Percentiles rank a stretch among this genome's conserved stretches.
Conservation (phyloP, 2,797 vertebrate species). For the Chloroceryle amazona region DNA sequence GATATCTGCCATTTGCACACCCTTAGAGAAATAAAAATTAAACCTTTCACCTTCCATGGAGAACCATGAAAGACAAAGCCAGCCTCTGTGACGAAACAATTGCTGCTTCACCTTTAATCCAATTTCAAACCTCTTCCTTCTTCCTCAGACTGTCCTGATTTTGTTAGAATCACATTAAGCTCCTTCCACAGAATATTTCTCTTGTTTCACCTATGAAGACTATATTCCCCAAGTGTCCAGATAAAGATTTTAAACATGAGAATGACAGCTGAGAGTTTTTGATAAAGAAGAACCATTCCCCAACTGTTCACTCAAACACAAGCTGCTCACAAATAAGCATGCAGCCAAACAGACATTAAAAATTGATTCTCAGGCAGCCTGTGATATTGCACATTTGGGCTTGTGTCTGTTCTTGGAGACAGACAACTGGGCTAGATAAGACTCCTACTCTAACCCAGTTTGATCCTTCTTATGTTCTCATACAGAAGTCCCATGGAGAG, state of each 20-base stretch:
- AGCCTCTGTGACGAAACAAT: not conserved
- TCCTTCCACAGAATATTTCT: not conserved
- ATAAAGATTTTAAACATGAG: not conserved
- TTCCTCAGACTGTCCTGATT: not conserved
- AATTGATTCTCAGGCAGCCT: not conserved
- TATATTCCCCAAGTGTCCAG: not conserved
- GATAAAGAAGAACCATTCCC: not conserved
- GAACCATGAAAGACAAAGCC: not conserved
- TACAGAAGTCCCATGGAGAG: not conserved
- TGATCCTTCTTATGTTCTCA: not conserved
- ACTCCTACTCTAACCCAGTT: not conserved
- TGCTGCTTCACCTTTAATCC: not conserved
- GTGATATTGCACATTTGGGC: not conserved
- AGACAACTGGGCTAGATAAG: not conserved
- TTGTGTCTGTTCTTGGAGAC: not conserved
- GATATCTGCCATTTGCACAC: not conserved
- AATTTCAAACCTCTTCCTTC: not conserved
- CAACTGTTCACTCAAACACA: conserved; percentile 24
- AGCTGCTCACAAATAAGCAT: not conserved
- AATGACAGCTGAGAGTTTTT: not conserved
- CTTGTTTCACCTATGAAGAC: not conserved
- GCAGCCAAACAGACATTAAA: not conserved
- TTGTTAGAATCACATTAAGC: not conserved
- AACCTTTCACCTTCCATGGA: not conserved
- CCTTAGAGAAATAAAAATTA: not conserved